Evolutionary conservation across 2,113 vertebrate species (phyloP), one percentile per base, ranked within the genome.

Genomic region (Mungos mungo): DNA sequence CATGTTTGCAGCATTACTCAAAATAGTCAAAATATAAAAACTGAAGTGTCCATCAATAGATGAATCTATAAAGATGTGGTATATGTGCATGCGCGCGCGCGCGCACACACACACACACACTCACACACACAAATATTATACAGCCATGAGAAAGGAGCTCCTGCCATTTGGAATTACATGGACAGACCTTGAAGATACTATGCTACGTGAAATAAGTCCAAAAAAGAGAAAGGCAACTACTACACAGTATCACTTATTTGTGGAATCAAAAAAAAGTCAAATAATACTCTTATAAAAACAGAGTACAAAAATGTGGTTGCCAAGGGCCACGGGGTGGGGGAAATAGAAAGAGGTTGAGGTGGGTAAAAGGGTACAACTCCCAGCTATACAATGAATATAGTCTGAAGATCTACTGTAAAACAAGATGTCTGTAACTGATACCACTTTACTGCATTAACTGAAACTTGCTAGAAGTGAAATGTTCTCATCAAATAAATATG

Each of bases 81-180:
- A 29, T 25, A 18, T 0, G 21, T 0, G 19, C 21, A 8, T 8
- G n/a, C n/a, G n/a, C n/a, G n/a, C n/a, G n/a, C n/a, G n/a, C n/a
- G n/a, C n/a, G 19, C 19, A 7, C 2, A 2, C 57, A 52, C 2
- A 76, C 13, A 57, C 11, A 81, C 57, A 52, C 1, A 76, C 13
- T 35, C 11, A 81, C 7, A 90, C 25, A 65, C 14, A 45, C 9
- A 38, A 79, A 72, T 81, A 65, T 79, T 92, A 86, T 41, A 57
- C 29, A 68, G 60, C 38, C 94, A 60, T 5, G 9, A 86, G 27
- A 47, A 95, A 92, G 47, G 16, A 82, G 65, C 87, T n/a, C 27
- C 33, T 65, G 21, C 15, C 52, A 87, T 72, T 63, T 52, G 74
- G 33, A 6, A 92, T 87, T 41, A 54, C 27, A 82, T 3, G 5